Conservation (phyloP, 2,797 vertebrate species). For the Mus minutoides region DNA sequence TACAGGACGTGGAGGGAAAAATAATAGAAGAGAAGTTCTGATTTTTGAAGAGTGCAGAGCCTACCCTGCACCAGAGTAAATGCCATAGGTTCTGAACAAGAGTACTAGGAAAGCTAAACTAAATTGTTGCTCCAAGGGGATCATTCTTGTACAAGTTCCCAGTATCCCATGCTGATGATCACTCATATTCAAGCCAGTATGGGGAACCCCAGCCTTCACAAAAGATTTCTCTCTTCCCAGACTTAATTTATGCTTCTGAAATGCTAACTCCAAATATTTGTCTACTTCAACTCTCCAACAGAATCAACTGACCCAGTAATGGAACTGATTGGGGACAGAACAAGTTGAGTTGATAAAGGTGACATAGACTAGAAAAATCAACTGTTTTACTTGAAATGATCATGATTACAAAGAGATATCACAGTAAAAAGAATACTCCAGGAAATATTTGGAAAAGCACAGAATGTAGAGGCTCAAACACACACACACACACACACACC, state of each 20-base stretch:
- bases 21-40: too few relatives aligned
- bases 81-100: background rate
- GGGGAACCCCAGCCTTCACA: background rate
- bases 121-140: background rate
- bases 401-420: background rate
- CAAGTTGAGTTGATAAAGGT: background rate
- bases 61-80: background rate
- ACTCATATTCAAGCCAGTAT: background rate
- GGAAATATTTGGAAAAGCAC: background rate
- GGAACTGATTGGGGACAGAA: background rate
- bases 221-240: background rate
- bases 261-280: slow-evolving; percentile 60
- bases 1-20: background rate
- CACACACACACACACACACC: background rate
- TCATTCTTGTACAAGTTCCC: background rate
- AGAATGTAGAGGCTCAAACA: background rate
- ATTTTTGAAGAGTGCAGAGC: too few relatives aligned
- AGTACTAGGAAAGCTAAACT: background rate
- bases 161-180: background rate
- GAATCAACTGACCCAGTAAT: background rate
- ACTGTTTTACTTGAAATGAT: background rate
- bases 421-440: background rate
- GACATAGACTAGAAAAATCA: background rate
- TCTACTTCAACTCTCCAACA: slow-evolving; percentile 6
- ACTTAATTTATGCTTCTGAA: slow-evolving; percentile 56